A percentile compares a stretch with the other conserved stretches of the same genome.
phyloP scores from a whole-genome alignment of 2,797 vertebrate species.

The Miichthys miiuy region DNA sequence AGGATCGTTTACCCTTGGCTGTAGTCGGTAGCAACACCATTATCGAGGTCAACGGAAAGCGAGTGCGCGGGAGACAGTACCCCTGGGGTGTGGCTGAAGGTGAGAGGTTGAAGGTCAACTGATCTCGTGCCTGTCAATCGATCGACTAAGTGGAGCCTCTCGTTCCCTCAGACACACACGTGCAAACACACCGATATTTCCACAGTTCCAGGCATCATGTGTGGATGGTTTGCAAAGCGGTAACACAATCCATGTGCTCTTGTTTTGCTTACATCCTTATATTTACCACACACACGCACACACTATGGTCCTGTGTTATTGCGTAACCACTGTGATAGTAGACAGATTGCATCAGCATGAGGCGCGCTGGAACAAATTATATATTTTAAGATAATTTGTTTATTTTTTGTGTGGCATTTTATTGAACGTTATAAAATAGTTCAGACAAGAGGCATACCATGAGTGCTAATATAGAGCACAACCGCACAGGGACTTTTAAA shows the following conservation, averaged over 20 bases:
- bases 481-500: too few relatives aligned
- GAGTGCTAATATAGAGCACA: too few relatives aligned
- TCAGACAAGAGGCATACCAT: too few relatives aligned
- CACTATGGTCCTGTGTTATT: neutral
- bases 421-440: neutral
- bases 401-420: neutral
- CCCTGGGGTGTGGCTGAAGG: constrained; percentile 99
- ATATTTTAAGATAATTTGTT: neutral
- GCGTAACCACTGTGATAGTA: neutral
- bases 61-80: constrained; percentile 95
- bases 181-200: constrained; percentile 18
- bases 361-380: neutral
- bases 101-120: constrained; percentile 77
- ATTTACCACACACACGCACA: neutral
- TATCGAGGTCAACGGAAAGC: constrained; percentile 96
- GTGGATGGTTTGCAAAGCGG: constrained; percentile 30
- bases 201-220: constrained; percentile 9
- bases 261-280: constrained; percentile 6
- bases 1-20: constrained; percentile 96
- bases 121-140: neutral
- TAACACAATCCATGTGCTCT: constrained; percentile 34
- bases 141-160: constrained; percentile 14
- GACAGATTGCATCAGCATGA: neutral
- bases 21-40: constrained; percentile 98
- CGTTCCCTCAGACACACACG: neutral